Conservation (phyloP, 2,113 vertebrate species). For the Notothenia coriiceps region DNA sequence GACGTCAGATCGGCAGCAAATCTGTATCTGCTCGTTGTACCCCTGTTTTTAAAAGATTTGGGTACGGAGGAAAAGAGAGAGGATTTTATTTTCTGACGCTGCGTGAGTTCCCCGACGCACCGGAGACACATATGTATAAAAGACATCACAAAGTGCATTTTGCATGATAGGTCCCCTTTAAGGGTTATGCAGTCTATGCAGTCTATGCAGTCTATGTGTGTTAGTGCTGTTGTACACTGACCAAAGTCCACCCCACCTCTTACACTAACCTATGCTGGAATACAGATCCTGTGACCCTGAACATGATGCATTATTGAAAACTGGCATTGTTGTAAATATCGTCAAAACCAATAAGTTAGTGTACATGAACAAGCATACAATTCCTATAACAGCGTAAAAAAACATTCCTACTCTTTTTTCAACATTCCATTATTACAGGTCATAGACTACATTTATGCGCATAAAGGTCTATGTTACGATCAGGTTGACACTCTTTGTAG, state of each 20-base stretch:
- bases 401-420: neutral
- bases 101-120: too few relatives aligned
- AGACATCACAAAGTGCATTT: too few relatives aligned
- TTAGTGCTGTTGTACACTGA: neutral
- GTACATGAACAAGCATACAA: neutral
- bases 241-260: neutral
- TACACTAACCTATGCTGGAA: neutral
- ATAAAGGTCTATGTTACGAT: neutral
- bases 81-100: too few relatives aligned
- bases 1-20: too few relatives aligned
- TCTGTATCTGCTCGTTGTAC: too few relatives aligned
- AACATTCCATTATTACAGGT: neutral
- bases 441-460: neutral
- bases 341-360: neutral
- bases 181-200: neutral
- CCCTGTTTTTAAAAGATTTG: too few relatives aligned
- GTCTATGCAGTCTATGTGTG: too few relatives aligned
- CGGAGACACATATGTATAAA: too few relatives aligned
- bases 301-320: constrained; percentile 3
- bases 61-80: too few relatives aligned
- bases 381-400: neutral
- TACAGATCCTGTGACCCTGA: neutral
- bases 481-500: too few relatives aligned
- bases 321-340: neutral
- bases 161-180: too few relatives aligned